phyloP scores from a whole-genome alignment of 2,113 vertebrate species.

The Ammodytes marinus region DNA sequence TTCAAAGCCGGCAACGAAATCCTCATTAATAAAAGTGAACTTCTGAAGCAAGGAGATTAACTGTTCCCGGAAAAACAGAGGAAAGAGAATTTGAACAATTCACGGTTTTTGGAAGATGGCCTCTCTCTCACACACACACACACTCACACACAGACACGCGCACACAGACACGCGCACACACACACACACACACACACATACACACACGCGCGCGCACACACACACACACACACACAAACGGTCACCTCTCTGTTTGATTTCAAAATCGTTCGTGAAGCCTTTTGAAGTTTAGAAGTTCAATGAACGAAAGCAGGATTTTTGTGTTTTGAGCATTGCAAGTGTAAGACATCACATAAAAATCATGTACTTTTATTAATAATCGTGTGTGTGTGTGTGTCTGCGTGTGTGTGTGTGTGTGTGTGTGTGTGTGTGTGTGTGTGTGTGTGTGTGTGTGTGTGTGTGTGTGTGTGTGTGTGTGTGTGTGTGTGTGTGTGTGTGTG shows the following conservation, averaged over 20 bases:
- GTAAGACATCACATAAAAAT: too few relatives aligned
- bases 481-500: not conserved
- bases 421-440: not conserved
- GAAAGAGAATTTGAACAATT: constrained; percentile 37
- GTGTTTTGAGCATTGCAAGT: too few relatives aligned
- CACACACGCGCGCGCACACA: not conserved
- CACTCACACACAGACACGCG: too few relatives aligned
- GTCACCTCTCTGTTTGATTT: too few relatives aligned
- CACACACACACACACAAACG: not conserved
- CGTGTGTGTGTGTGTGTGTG: not conserved
- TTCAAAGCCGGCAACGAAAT: constrained; percentile 31
- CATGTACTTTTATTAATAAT: too few relatives aligned
- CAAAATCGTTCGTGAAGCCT: too few relatives aligned
- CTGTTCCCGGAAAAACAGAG: constrained; percentile 46
- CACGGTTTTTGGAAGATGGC: constrained; percentile 46
- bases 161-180: not conserved
- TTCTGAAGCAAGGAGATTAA: constrained; percentile 54
- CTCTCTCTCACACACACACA: constrained; percentile 82
- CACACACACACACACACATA: not conserved
- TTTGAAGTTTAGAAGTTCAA: too few relatives aligned
- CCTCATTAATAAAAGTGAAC: constrained; percentile 50
- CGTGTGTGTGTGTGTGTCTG: not conserved
- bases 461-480: not conserved
- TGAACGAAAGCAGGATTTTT: too few relatives aligned
- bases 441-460: not conserved